Percentiles rank a stretch among this genome's conserved stretches.
Conservation (phyloP, 2,888 invertebrate species). For the Drosophila buzzatii region DNA sequence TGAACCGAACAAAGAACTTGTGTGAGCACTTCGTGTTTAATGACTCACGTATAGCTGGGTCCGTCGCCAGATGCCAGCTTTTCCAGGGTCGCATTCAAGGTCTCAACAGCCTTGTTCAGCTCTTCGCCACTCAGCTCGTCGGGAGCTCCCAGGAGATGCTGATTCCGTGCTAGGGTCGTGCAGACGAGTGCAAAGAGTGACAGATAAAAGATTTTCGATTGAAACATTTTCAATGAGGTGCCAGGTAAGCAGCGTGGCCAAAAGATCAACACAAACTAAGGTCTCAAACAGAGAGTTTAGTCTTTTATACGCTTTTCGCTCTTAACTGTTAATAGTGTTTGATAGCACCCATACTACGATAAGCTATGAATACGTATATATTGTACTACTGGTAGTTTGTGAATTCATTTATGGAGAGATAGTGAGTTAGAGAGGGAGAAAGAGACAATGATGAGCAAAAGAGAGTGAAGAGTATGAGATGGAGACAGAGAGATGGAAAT, state of each 20-base stretch:
- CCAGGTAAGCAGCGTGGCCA: neutral
- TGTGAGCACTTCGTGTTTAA: neutral
- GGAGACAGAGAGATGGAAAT: neutral
- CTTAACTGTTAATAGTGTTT: neutral
- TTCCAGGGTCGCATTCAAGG: neutral
- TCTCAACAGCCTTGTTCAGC: neutral
- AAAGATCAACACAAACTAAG: conserved; percentile 23
- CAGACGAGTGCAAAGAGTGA: conserved; percentile 35
- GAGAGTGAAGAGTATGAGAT: neutral
- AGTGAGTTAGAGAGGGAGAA: neutral
- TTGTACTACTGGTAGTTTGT: neutral
- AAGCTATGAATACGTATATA: neutral
- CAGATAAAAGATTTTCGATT: conserved; percentile 26
- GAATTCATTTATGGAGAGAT: neutral
- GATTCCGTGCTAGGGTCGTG: neutral
- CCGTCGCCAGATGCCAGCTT: conserved; percentile 7
- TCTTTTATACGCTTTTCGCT: conserved; percentile 18
- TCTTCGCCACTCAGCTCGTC: neutral
- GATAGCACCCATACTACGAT: neutral
- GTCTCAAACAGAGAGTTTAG: neutral
- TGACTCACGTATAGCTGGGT: conserved; percentile 12
- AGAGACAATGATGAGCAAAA: too few relatives aligned
- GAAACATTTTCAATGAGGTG: conserved; percentile 15
- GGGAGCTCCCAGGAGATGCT: accelerated
- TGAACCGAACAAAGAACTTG: neutral